Evolutionary conservation across 2,113 vertebrate genomes (phyloP).

Genomic region (Amblyornis subalaris): DNA sequence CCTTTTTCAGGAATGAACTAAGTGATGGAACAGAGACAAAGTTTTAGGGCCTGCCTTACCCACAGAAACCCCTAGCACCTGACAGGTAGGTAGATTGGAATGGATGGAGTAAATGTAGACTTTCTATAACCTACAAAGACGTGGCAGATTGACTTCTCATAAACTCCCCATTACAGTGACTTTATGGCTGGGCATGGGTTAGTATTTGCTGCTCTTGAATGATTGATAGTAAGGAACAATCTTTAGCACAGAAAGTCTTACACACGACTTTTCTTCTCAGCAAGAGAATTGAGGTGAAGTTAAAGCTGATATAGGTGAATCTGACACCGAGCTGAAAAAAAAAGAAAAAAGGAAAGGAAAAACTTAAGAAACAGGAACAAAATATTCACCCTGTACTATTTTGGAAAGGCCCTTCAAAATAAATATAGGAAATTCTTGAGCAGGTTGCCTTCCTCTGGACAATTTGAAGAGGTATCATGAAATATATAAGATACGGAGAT

Average conservation of each 20-base stretch:
- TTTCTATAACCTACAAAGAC: background rate
- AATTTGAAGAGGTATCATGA: background rate
- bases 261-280: background rate
- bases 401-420: background rate
- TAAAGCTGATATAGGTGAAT: background rate
- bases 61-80: background rate
- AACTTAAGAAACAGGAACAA: background rate
- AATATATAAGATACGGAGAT: background rate
- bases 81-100: background rate
- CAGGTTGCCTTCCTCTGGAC: background rate
- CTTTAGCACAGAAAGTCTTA: background rate
- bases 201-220: background rate
- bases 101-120: background rate
- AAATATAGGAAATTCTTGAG: background rate
- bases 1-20: background rate
- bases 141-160: background rate
- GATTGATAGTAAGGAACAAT: background rate
- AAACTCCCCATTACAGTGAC: accelerated
- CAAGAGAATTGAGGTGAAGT: background rate
- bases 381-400: background rate
- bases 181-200: background rate
- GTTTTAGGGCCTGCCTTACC: background rate
- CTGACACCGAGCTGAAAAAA: background rate
- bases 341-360: background rate
- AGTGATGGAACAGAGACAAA: background rate